Conservation (phyloP, 2,797 vertebrate species). For the Tamandua tetradactyla region DNA sequence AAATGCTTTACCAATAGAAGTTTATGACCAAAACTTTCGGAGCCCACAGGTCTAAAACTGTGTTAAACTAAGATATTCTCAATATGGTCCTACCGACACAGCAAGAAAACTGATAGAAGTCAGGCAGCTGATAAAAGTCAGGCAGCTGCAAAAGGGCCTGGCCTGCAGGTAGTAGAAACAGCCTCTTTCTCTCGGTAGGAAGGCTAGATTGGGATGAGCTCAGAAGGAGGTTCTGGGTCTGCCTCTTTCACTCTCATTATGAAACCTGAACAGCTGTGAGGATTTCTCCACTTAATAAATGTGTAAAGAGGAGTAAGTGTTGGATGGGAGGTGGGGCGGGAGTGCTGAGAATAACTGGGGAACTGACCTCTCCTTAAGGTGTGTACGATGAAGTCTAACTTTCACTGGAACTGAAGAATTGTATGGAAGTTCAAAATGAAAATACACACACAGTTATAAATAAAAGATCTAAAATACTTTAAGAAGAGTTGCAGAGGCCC, state of each 20-base stretch:
- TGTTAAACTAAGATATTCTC: neutral
- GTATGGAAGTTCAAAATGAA: neutral
- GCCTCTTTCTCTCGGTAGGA: neutral
- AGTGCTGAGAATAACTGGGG: fast-evolving
- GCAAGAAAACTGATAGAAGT: too few species aligned
- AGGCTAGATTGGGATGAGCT: too few species aligned
- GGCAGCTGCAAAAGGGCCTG: too few species aligned
- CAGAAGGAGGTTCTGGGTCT: neutral
- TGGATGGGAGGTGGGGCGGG: neutral
- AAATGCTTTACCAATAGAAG: neutral
- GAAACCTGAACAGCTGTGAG: neutral
- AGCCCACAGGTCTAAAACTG: neutral
- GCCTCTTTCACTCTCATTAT: neutral
- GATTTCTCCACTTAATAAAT: neutral
- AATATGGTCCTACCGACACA: neutral
- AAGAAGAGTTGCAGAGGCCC: neutral
- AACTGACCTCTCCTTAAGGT: neutral
- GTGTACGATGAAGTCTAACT: neutral
- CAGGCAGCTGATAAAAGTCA: too few species aligned
- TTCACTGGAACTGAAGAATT: neutral
- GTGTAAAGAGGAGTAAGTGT: neutral
- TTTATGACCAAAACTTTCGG: neutral
- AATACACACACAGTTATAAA: neutral
- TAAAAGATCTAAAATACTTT: neutral
- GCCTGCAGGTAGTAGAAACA: too few species aligned